phyloP scores from a whole-genome alignment of 2,797 vertebrate genomes.

The Tapirus indicus region DNA sequence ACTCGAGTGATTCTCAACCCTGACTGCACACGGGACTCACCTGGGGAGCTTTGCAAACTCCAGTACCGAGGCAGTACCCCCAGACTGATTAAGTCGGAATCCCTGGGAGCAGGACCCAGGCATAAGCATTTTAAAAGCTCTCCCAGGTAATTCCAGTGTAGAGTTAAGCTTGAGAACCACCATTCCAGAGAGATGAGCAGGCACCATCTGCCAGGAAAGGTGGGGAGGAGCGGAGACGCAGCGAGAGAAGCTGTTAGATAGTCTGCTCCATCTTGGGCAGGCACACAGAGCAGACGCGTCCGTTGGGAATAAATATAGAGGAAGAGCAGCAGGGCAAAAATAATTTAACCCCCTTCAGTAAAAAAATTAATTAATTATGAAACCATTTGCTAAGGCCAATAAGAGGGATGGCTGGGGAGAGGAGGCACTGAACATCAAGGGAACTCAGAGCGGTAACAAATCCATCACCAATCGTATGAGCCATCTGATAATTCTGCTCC shows the following conservation, averaged over 20 bases:
- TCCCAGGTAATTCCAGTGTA: constrained; percentile 28
- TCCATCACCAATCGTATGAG: constrained; percentile 83
- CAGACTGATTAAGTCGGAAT: constrained; percentile 2
- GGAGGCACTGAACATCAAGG: constrained; percentile 80
- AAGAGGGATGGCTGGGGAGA: constrained; percentile 76
- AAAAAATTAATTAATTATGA: constrained; percentile 88
- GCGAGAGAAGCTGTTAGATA: constrained; percentile 20
- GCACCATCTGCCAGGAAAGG: neutral
- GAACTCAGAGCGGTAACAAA: constrained; percentile 83
- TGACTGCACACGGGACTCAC: neutral
- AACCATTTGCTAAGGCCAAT: constrained; percentile 81
- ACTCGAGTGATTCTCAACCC: neutral
- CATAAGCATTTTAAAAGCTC: constrained; percentile 34
- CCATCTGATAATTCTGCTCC: constrained; percentile 85
- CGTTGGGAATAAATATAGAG: constrained; percentile 67
- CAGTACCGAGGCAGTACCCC: neutral
- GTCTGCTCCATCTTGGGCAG: constrained; percentile 23
- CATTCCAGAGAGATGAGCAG: constrained; percentile 10
- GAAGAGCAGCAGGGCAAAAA: constrained; percentile 76
- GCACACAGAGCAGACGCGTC: constrained; percentile 32
- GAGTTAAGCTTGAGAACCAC: constrained; percentile 23
- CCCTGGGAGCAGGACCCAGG: neutral
- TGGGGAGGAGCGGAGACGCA: neutral
- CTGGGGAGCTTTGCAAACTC: neutral
- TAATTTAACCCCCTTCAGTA: constrained; percentile 80